Percentiles rank a stretch among this genome's conserved stretches.
Evolutionary conservation across 2,888 invertebrate species (phyloP).

Genomic region (Bombyx huttoni): DNA sequence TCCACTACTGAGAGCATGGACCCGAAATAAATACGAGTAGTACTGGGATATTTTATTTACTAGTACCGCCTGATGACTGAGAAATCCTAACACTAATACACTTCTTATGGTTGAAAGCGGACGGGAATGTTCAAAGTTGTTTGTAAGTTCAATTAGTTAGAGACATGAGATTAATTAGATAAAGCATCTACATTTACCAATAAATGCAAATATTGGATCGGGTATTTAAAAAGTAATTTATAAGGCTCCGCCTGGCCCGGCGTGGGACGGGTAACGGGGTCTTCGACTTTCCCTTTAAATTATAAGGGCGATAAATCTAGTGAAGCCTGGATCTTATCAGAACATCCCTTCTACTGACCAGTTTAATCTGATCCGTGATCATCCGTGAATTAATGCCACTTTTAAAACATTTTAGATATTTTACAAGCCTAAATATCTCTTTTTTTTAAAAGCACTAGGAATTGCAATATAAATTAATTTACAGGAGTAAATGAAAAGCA

Average conservation of each 20-base stretch:
- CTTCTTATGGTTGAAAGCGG: no score
- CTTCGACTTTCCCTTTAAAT: slow-evolving; percentile 24
- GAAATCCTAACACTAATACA: no score
- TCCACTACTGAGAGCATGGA: no score
- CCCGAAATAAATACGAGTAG: no score
- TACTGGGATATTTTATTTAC: no score
- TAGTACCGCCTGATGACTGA: no score
- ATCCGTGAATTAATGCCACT: not conserved
- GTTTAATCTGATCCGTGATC: not conserved
- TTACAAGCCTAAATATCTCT: not conserved
- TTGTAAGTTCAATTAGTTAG: no score
- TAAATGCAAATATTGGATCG: not conserved
- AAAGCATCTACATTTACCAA: not conserved
- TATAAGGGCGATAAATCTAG: slow-evolving; percentile 22
- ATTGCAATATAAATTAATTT: no score
- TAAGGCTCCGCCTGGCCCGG: not conserved
- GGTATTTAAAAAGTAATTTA: not conserved
- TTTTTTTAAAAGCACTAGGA: not conserved
- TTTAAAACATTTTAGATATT: no score
- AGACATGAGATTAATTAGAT: no score
- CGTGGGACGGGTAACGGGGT: not conserved
- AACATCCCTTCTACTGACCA: not conserved
- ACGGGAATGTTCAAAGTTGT: no score
- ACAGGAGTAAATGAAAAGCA: no score
- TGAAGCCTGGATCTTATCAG: slow-evolving; percentile 5